Evolutionary conservation across 2,888 invertebrate genomes (phyloP).

Genomic region (Nymphalis polychloros): DNA sequence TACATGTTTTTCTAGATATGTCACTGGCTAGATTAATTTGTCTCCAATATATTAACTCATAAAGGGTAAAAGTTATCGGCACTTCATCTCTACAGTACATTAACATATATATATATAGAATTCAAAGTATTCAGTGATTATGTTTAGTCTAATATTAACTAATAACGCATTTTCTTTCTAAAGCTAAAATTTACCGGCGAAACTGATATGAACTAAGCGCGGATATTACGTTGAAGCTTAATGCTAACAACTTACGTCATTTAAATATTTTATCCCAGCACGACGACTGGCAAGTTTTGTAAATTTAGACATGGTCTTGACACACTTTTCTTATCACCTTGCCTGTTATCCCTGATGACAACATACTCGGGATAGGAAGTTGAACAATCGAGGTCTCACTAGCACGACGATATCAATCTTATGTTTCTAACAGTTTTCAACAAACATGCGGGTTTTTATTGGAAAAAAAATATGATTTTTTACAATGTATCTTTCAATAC

Average conservation of each 20-base stretch:
- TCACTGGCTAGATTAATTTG: too few relatives aligned
- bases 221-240: slow-evolving; percentile 37
- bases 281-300: slow-evolving; percentile 38
- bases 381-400: slow-evolving; percentile 41
- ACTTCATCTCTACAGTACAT: background rate
- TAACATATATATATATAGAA: too few relatives aligned
- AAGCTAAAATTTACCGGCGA: slow-evolving; percentile 14
- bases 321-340: slow-evolving; percentile 55
- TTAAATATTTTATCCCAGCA: slow-evolving; percentile 26
- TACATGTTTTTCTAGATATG: too few relatives aligned
- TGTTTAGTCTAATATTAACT: background rate
- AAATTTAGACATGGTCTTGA: slow-evolving; percentile 56
- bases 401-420: slow-evolving; percentile 35
- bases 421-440: slow-evolving; percentile 21
- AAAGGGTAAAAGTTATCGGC: too few relatives aligned
- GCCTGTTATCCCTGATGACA: slow-evolving; percentile 47
- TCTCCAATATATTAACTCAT: too few relatives aligned
- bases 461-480: background rate
- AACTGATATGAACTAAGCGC: slow-evolving; percentile 18
- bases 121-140: too few relatives aligned
- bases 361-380: slow-evolving; percentile 47
- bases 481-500: too few relatives aligned
- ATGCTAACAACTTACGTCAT: slow-evolving; percentile 35
- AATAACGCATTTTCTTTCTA: background rate
- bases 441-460: slow-evolving; percentile 29